phyloP scores from a whole-genome alignment of 2,113 vertebrate genomes.

The Oryzias celebensis region DNA sequence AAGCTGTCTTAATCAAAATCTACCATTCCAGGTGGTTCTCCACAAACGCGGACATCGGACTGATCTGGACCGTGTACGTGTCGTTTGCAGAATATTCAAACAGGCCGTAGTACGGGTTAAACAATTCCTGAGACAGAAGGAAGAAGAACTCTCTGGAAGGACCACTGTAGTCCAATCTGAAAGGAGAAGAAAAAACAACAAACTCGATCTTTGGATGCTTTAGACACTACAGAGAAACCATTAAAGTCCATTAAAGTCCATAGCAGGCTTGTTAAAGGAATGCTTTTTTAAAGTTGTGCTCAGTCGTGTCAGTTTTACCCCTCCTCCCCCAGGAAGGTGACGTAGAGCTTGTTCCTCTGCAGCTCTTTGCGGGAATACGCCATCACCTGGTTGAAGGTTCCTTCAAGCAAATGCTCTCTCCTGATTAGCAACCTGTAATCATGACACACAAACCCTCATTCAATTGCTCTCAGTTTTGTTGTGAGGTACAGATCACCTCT shows the following conservation, averaged over 20 bases:
- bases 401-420: slow-evolving; percentile 93
- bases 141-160: slow-evolving; percentile 99
- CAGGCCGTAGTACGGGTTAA: slow-evolving; percentile 97
- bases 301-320: slow-evolving; percentile 76
- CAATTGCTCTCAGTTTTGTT: neutral
- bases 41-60: slow-evolving; percentile 98
- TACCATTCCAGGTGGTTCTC: slow-evolving; percentile 99
- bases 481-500: neutral
- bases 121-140: slow-evolving; percentile 97
- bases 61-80: slow-evolving; percentile 98
- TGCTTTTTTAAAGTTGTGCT: too few relatives aligned
- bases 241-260: too few relatives aligned
- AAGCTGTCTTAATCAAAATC: slow-evolving; percentile 11
- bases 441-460: neutral
- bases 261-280: too few relatives aligned
- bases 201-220: neutral
- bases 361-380: slow-evolving; percentile 96
- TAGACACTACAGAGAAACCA: too few relatives aligned
- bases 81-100: slow-evolving; percentile 99
- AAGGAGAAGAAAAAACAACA: neutral
- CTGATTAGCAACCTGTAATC: slow-evolving; percentile 87
- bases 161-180: slow-evolving; percentile 94
- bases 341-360: slow-evolving; percentile 96
- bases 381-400: slow-evolving; percentile 99
- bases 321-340: slow-evolving; percentile 96